Evolutionary conservation across 2,797 vertebrate genomes (phyloP), one percentile per base, ranked within the genome.

Genomic region (Sternotherus odoratus): DNA sequence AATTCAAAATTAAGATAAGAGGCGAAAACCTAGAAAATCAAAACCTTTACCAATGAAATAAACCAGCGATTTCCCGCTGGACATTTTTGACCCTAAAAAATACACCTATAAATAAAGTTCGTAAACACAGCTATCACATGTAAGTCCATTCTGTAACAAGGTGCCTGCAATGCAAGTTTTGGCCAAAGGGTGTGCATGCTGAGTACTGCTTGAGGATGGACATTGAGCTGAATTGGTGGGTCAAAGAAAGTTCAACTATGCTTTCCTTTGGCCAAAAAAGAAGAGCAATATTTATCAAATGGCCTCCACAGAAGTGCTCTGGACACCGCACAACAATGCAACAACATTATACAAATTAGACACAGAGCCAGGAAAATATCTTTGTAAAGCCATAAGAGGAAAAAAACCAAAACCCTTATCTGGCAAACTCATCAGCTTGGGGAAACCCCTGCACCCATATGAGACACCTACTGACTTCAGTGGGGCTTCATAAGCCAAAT

Each of bases 151-250:
- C 53, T 48, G 17, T 10, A 57, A 5, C 51, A 51, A 33, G 19
- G 12, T 85, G 46, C 9, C 23, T 26, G 10, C 46, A 48, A 9
- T 48, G 72, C 7, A 16, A 10, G 23, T 33, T 77, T 43, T 11
- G 6, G 53, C 30, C n/a, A 75, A 91, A 72, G 39, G 63, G 33
- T 33, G 17, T 33, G 17, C 2, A 5, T 69, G 49, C 33, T 75
- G 24, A 60, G 24, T 9, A 6, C 4, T n/a, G 28, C 46, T 50
- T 17, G 13, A 28, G 57, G 48, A 83, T 50, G 66, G 36, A 39
- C 50, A 81, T 19, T 0, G 0, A 89, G 63, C 63, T 74, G 91
- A 84, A 43, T 10, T 53, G 49, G n/a, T 5, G 23, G 26, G 49
- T 49, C 77, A 54, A 28, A 77, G 39, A 57, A 84, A 94, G 86